These are phyloP conservation scores for Philereme transversata DNA, from an alignment of 2,888 invertebrate genomes.

Conservation along the genomic window DNA sequence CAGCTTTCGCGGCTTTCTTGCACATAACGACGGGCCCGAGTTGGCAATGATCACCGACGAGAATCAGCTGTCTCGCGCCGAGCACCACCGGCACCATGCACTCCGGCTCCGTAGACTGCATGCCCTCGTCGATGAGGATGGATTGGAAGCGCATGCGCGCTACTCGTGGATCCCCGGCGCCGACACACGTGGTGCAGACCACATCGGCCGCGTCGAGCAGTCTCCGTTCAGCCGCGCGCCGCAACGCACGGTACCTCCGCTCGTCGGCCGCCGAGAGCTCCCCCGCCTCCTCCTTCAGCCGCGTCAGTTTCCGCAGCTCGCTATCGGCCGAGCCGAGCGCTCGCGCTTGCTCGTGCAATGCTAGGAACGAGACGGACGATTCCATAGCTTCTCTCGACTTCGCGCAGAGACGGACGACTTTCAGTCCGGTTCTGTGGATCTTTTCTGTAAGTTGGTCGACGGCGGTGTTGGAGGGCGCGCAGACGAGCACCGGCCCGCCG, in stretches of 20 bases:
- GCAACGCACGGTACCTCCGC: constrained; percentile 94
- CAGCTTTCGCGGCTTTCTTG: constrained; percentile 98
- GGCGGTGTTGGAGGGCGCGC: constrained; percentile 99
- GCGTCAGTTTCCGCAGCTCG: constrained; percentile 97
- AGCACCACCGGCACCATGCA: constrained; percentile 99
- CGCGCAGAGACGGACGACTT: constrained; percentile 96
- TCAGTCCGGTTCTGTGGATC: constrained; percentile 98
- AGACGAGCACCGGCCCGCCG: constrained; percentile 97
- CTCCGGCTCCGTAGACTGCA: constrained; percentile 98
- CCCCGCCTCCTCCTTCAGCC: constrained; percentile 98
- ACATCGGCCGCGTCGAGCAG: constrained; percentile 98
- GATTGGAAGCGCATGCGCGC: constrained; percentile 97
- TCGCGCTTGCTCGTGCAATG: constrained; percentile 98
- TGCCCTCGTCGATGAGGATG: constrained; percentile 98
- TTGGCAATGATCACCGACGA: constrained; percentile 99
- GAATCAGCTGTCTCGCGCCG: constrained; percentile 97
- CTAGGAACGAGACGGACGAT: constrained; percentile 97
- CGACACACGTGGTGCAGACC: constrained; percentile 99
- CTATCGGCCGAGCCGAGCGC: constrained; percentile 95
- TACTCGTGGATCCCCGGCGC: constrained; percentile 98
- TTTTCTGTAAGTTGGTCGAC: constrained; percentile 99
- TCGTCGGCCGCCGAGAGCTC: constrained; percentile 98
- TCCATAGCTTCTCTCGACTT: constrained; percentile 99
- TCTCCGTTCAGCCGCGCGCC: constrained; percentile 95
- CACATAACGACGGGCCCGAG: constrained; percentile 99